Conservation (phyloP, 2,888 invertebrate genomes). For the Perdita meconis region DNA sequence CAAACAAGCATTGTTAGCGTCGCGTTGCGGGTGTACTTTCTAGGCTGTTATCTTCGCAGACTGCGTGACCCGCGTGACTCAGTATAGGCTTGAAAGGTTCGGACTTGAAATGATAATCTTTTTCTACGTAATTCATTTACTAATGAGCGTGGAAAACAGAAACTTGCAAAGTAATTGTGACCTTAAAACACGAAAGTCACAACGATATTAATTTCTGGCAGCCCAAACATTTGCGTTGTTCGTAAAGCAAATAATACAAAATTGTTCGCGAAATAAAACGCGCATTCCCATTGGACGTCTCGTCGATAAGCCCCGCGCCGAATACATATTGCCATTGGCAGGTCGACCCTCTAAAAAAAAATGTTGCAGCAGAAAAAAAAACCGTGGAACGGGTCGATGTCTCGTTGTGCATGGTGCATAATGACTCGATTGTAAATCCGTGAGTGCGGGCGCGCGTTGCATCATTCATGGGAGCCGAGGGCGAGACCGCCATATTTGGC, state of each 20-base stretch:
- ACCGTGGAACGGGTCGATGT: slow-evolving; percentile 34
- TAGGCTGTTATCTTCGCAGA: slow-evolving; percentile 3
- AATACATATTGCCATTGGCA: slow-evolving; percentile 3
- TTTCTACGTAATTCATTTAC: too few species aligned
- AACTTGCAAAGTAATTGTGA: too few species aligned
- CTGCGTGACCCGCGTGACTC: background rate
- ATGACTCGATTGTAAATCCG: slow-evolving; percentile 73
- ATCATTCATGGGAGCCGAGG: slow-evolving; percentile 75
- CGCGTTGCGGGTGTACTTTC: slow-evolving; percentile 4
- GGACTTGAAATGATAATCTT: too few species aligned
- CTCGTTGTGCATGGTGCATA: slow-evolving; percentile 70
- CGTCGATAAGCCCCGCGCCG: slow-evolving; percentile 16
- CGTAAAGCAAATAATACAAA: background rate
- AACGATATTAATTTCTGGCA: too few species aligned
- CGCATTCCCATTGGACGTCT: slow-evolving; percentile 1
- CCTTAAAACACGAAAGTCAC: too few species aligned
- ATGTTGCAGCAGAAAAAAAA: background rate
- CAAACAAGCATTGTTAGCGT: slow-evolving; percentile 26
- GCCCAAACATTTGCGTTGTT: background rate
- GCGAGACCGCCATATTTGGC: slow-evolving; percentile 75
- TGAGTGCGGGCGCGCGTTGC: slow-evolving; percentile 68
- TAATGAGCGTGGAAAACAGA: too few species aligned
- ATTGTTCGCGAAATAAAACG: background rate
- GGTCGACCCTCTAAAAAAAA: background rate
- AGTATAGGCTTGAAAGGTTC: too few species aligned